Evolutionary conservation across 2,113 vertebrate genomes (phyloP).

Genomic region (Gasterosteus nipponicus): DNA sequence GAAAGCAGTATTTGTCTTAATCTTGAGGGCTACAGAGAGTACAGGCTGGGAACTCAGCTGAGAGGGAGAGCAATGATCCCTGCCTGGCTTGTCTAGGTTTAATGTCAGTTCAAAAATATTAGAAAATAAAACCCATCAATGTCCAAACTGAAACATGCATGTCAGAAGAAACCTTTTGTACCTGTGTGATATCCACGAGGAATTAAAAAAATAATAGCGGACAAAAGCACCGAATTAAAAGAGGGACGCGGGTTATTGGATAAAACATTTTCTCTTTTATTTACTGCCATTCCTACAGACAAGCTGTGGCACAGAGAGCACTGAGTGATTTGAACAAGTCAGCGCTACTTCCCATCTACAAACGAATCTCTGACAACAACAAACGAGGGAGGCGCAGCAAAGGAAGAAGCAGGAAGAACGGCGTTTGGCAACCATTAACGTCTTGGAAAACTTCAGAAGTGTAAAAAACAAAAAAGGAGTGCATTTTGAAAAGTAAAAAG

Average conservation of each 20-base stretch:
- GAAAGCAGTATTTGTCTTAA: background rate
- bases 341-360: conserved; percentile 76
- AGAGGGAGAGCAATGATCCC: background rate
- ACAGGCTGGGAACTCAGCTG: background rate
- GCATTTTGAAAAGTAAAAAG: conserved; percentile 78
- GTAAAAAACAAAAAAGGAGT: conserved; percentile 72
- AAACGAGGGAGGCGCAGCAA: conserved; percentile 74
- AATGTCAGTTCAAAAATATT: conserved; percentile 13
- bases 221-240: conserved; percentile 44
- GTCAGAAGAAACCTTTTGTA: background rate
- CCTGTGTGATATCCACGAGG: conserved; percentile 1
- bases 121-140: conserved; percentile 2
- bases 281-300: conserved; percentile 81
- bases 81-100: background rate
- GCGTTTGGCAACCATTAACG: conserved; percentile 83
- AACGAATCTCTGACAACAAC: conserved; percentile 75
- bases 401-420: conserved; percentile 76
- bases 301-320: conserved; percentile 79
- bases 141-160: background rate
- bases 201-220: conserved; percentile 4
- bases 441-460: conserved; percentile 74
- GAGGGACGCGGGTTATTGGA: conserved; percentile 50
- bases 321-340: conserved; percentile 77
- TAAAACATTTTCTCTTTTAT: conserved; percentile 73
- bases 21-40: conserved; percentile 3